Conservation (phyloP, 2,113 vertebrate species). For the Seriola rivoliana region DNA sequence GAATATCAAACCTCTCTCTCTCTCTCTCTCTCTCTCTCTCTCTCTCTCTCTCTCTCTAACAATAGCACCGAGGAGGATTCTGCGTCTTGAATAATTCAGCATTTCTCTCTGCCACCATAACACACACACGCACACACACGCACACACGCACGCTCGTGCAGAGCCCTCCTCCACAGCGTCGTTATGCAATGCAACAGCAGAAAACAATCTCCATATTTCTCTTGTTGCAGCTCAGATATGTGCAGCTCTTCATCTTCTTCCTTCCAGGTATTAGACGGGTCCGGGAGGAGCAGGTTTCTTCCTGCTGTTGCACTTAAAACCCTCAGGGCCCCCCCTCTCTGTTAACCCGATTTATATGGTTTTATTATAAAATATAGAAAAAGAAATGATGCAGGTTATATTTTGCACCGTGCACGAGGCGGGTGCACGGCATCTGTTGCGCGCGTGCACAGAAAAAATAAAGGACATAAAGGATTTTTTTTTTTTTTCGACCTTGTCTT, state of each 20-base stretch:
- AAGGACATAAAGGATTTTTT: background rate
- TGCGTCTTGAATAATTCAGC: constrained; percentile 68
- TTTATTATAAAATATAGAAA: background rate
- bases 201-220: constrained; percentile 26
- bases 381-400: background rate
- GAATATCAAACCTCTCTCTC: no score
- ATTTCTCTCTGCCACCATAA: constrained; percentile 16
- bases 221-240: background rate
- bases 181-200: constrained; percentile 71
- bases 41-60: constrained; percentile 36
- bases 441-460: background rate
- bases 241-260: background rate
- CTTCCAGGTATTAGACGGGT: constrained; percentile 19
- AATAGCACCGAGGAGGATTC: constrained; percentile 55
- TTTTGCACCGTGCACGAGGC: background rate
- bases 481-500: background rate
- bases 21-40: no score
- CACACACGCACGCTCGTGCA: constrained; percentile 7
- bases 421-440: background rate
- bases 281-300: background rate
- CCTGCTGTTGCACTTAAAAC: background rate
- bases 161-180: constrained; percentile 46
- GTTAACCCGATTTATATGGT: background rate
- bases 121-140: no score
- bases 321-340: background rate